Evolutionary conservation across 2,113 vertebrate genomes (phyloP).

Genomic region (Microcebus murinus): DNA sequence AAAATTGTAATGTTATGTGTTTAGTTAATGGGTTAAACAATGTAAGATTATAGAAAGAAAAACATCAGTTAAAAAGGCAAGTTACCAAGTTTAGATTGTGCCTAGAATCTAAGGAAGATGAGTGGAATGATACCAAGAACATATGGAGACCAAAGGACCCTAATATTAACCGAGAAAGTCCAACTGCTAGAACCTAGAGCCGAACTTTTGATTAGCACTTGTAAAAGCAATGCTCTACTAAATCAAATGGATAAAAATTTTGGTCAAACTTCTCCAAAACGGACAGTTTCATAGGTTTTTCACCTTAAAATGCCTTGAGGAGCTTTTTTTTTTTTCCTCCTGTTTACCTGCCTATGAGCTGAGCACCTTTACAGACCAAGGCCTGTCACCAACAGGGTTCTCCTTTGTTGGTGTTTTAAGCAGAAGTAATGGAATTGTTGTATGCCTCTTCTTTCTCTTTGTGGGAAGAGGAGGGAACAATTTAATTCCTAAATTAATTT

Average conservation of each 20-base stretch:
- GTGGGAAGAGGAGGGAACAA: neutral
- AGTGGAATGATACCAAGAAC: neutral
- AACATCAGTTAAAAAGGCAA: neutral
- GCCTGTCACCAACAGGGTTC: neutral
- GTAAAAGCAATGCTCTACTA: neutral
- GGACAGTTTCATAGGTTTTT: neutral
- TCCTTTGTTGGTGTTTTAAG: neutral
- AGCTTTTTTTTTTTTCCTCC: neutral
- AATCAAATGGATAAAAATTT: neutral
- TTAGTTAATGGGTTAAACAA: conserved; percentile 17
- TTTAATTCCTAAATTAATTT: neutral
- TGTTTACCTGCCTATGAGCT: neutral
- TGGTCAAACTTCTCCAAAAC: neutral
- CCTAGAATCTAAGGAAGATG: neutral
- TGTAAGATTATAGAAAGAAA: neutral
- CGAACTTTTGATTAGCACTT: neutral
- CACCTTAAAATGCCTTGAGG: neutral
- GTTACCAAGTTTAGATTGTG: neutral
- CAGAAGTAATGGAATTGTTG: neutral
- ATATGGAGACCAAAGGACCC: neutral
- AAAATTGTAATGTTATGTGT: neutral
- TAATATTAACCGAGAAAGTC: neutral
- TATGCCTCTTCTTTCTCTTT: neutral
- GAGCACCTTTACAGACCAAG: neutral
- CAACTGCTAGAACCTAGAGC: neutral